Evolutionary conservation across 1,140 invertebrate genomes (phyloP), one percentile per base, ranked within the genome.

Genomic region (Zaprionus taronus): DNA sequence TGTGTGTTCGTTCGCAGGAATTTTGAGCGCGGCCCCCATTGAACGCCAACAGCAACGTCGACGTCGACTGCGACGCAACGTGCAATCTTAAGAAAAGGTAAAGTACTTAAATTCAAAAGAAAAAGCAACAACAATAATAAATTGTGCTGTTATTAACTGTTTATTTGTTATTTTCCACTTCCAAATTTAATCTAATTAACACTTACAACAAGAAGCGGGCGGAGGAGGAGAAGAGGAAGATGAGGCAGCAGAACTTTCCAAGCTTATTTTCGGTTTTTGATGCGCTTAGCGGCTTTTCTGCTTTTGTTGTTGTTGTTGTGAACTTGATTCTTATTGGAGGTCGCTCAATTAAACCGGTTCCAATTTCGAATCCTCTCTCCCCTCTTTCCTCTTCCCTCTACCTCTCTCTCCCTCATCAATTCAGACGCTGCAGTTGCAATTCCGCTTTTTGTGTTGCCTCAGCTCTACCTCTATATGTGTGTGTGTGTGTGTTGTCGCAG

Each of bases 281-380:
- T 63, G 68, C 31, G 70, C 41, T 76, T 74, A 49, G 62, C 49
- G 62, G 65, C 36, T 58, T 67, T 66, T 38, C 17, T 28, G 56
- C 14, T 57, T 62, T 31, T 56, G 49, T 66, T 53, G 15, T 28
- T 72, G 62, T 66, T 78, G 62, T 77, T 64, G 56, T 87, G 84
- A 89, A 89, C 85, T 89, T 89, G 84, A 90, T 89, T 89, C 75
- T 81, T 77, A 89, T 89, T 89, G 85, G 85, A 75, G 81, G 84
- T 79, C 78, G 75, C 63, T 87, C 79, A 89, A 89, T 90, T 81
- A 90, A 89, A 89, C 84, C 81, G 84, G 84, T 89, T 89, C 78
- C 66, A 55, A 49, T 55, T 53, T 65, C 49, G 47, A 5, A 51
- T 62, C 60, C 24, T 28, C 60, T 7, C 4, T 9, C n/a, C 12